phyloP scores from a whole-genome alignment of 2,888 invertebrate species.

The Willowsia nigromaculata region DNA sequence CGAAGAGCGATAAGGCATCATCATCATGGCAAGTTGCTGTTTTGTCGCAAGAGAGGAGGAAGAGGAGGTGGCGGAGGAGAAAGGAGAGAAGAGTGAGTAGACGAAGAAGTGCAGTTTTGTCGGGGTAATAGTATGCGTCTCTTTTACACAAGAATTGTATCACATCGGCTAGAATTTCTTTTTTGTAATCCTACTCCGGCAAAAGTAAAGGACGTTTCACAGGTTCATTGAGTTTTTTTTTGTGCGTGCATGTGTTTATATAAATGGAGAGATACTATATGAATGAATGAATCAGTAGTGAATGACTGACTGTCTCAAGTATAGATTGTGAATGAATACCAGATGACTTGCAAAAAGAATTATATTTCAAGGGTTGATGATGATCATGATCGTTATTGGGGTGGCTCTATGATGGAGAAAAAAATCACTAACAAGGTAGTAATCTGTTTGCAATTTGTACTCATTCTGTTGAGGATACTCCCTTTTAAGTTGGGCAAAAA shows the following conservation, averaged over 20 bases:
- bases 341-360: slow-evolving; percentile 48
- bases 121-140: slow-evolving; percentile 56
- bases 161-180: slow-evolving; percentile 67
- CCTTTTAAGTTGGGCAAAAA: background rate
- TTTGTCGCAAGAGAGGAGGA: too few species aligned
- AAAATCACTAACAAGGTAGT: background rate
- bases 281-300: background rate
- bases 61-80: background rate
- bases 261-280: background rate
- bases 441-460: slow-evolving; percentile 27
- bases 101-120: slow-evolving; percentile 32
- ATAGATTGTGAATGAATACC: slow-evolving; percentile 27
- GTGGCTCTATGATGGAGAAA: background rate
- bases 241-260: background rate
- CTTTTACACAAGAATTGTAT: slow-evolving; percentile 60
- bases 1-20: background rate
- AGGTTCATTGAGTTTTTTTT: slow-evolving; percentile 62
- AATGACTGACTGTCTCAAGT: slow-evolving; percentile 16
- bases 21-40: background rate
- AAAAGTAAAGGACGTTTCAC: slow-evolving; percentile 46
- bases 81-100: background rate
- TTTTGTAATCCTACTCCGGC: slow-evolving; percentile 58
- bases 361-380: slow-evolving; percentile 9
- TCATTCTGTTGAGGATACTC: background rate
- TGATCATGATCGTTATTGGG: slow-evolving; percentile 6